phyloP scores from a whole-genome alignment of 2,113 vertebrate genomes.

The human region GRCh38 chr18:75316501-75317000 shows the following conservation, averaged over 20 bases:
- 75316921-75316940: not conserved
- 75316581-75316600: not conserved
- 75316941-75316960: not conserved
- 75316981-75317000: not conserved
- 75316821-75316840: not conserved
- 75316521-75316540: not conserved
- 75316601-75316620: fast-evolving
- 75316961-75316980: not conserved
- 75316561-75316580: fast-evolving
- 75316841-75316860: fast-evolving
- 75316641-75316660: not conserved
- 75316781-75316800: fast-evolving
- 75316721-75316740: fast-evolving
- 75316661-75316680: not conserved
- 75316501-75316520: fast-evolving
- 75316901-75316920: not conserved
- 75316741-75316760: fast-evolving
- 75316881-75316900: no score
- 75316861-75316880: not conserved
- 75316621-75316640: not conserved
- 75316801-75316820: not conserved
- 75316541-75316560: fast-evolving
- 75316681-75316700: not conserved
- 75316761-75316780: not conserved
- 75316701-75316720: not conserved